Conservation (phyloP, 2,797 vertebrate species). For the Neomorphus geoffroyi region DNA sequence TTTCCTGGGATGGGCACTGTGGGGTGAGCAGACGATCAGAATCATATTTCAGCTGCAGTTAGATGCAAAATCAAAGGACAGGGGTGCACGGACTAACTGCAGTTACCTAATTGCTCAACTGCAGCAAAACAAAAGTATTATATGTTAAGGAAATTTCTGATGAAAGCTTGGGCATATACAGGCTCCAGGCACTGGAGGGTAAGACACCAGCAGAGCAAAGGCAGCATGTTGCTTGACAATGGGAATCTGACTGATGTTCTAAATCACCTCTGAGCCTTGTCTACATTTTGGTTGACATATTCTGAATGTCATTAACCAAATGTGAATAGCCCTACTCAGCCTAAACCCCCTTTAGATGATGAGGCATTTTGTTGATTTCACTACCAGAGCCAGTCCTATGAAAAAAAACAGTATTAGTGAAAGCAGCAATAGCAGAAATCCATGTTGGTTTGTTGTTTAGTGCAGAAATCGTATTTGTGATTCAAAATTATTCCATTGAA, state of each 20-base stretch:
- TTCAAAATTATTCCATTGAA: background rate
- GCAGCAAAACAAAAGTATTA: background rate
- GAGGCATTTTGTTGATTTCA: background rate
- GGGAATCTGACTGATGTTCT: background rate
- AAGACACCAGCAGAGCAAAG: background rate
- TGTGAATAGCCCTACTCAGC: background rate
- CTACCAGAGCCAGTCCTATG: background rate
- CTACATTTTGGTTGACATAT: background rate
- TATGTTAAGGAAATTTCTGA: background rate
- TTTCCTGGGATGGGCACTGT: background rate
- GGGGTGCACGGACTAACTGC: background rate
- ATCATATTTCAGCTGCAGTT: background rate
- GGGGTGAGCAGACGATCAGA: background rate
- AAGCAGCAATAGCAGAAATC: background rate
- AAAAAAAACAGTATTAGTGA: background rate
- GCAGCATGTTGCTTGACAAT: background rate
- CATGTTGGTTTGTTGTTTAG: background rate
- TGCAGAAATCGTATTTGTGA: background rate
- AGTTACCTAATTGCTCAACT: background rate
- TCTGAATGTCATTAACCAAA: constrained; percentile 14
- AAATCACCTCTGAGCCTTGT: background rate
- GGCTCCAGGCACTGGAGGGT: background rate
- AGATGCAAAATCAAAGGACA: background rate
- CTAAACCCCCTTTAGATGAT: background rate
- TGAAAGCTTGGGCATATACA: background rate